These are phyloP conservation scores for Rhagium mordax DNA, from an alignment of 2,888 invertebrate genomes.

Conservation along the genomic window DNA sequence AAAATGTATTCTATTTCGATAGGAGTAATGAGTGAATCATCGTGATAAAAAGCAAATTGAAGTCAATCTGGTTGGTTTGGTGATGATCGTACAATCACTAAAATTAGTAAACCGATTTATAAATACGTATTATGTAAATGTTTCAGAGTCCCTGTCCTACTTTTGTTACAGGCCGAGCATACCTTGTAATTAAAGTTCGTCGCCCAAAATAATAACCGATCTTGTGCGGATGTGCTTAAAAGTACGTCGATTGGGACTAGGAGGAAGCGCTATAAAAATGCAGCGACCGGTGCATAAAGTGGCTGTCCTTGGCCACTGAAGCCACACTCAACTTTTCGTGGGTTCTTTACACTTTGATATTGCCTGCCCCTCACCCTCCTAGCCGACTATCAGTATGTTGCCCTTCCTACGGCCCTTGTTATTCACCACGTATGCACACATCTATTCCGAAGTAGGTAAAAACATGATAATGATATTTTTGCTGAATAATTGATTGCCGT, in stretches of 20 bases:
- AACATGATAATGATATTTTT: slow-evolving; percentile 18
- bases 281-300: slow-evolving; percentile 55
- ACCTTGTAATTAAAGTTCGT: slow-evolving; percentile 5
- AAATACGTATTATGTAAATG: slow-evolving; percentile 20
- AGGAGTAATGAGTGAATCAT: slow-evolving; percentile 7
- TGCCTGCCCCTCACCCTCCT: slow-evolving; percentile 33
- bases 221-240: slow-evolving; percentile 27
- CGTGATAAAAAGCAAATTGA: slow-evolving; percentile 6
- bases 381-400: slow-evolving; percentile 37
- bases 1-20: slow-evolving; percentile 7
- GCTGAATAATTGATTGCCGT: slow-evolving; percentile 25
- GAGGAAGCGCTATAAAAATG: slow-evolving; percentile 65
- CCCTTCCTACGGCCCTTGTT: slow-evolving; percentile 66
- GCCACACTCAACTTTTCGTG: slow-evolving; percentile 50
- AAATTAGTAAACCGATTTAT: not conserved
- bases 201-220: slow-evolving; percentile 28
- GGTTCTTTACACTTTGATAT: slow-evolving; percentile 52
- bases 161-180: slow-evolving; percentile 2
- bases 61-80: not conserved
- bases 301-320: slow-evolving; percentile 49
- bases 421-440: slow-evolving; percentile 60
- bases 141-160: slow-evolving; percentile 5
- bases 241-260: slow-evolving; percentile 33
- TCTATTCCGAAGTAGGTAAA: slow-evolving; percentile 12
- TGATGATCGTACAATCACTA: not conserved